Conservation (phyloP, 2,888 invertebrate species). For the Arge pagana region DNA sequence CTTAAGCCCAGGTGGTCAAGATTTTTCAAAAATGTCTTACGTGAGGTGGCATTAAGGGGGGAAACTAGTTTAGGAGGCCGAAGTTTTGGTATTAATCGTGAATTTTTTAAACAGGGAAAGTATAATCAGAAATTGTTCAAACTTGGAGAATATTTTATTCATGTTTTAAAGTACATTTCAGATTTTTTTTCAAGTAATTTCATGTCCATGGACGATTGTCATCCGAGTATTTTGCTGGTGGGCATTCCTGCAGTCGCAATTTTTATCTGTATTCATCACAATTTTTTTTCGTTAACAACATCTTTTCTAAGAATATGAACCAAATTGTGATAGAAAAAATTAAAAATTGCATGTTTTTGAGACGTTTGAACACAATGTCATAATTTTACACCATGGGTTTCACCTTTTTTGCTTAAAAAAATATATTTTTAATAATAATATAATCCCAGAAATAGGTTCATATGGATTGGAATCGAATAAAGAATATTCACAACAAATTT, state of each 20-base stretch:
- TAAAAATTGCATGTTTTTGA: slow-evolving; percentile 16
- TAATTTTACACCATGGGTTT: slow-evolving; percentile 23
- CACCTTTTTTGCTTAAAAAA: slow-evolving; percentile 22
- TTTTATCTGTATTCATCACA: slow-evolving; percentile 23
- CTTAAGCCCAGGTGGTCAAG: neutral
- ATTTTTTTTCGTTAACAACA: slow-evolving; percentile 21
- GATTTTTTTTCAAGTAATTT: slow-evolving; percentile 20
- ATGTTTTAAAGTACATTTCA: too few species aligned
- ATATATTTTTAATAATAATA: slow-evolving; percentile 25
- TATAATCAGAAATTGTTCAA: too few species aligned
- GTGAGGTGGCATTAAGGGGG: too few species aligned
- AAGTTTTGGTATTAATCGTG: too few species aligned
- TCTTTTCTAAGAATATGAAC: slow-evolving; percentile 25
- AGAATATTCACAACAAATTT: slow-evolving; percentile 21
- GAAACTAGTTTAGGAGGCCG: too few species aligned
- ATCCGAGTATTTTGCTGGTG: slow-evolving; percentile 16
- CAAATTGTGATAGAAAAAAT: slow-evolving; percentile 14
- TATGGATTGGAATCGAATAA: slow-evolving; percentile 21
- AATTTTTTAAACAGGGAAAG: too few species aligned
- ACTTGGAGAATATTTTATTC: too few species aligned
- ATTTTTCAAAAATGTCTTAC: neutral
- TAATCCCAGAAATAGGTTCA: slow-evolving; percentile 23
- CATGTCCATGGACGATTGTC: slow-evolving; percentile 20
- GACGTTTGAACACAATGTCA: slow-evolving; percentile 24
- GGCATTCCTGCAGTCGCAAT: slow-evolving; percentile 18